A percentile compares a stretch with the other conserved stretches of the same genome.
phyloP scores from a whole-genome alignment of 1,140 invertebrate species.

The Magallana angulata region DNA sequence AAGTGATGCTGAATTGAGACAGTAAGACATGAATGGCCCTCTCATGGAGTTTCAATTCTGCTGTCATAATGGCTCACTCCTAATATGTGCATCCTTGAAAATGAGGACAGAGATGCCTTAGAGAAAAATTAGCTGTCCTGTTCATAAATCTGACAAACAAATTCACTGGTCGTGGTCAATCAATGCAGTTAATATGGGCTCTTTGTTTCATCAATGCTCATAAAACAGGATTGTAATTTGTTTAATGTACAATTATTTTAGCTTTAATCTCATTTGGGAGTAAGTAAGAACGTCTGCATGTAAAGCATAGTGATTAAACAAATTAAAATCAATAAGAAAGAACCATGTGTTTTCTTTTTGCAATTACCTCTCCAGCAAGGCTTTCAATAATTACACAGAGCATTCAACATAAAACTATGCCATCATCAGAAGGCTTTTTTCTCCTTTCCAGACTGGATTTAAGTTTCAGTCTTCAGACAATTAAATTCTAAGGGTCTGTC shows the following conservation, averaged over 20 bases:
- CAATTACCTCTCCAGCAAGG: neutral
- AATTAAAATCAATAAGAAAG: constrained; percentile 22
- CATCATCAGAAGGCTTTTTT: too few relatives aligned
- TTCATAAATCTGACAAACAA: too few relatives aligned
- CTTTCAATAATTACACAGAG: constrained; percentile 15
- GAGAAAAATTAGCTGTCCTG: too few relatives aligned
- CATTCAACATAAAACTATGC: too few relatives aligned
- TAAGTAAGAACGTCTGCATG: constrained; percentile 22
- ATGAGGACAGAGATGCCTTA: too few relatives aligned
- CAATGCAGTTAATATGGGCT: too few relatives aligned
- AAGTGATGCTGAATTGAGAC: too few relatives aligned
- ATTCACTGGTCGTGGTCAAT: too few relatives aligned
- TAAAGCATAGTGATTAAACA: constrained; percentile 9
- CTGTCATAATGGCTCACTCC: too few relatives aligned
- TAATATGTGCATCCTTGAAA: too few relatives aligned
- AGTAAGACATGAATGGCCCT: too few relatives aligned
- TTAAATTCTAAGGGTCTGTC: constrained; percentile 5
- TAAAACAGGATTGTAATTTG: constrained; percentile 29
- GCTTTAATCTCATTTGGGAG: constrained; percentile 35
- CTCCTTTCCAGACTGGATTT: neutral
- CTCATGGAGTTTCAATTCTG: too few relatives aligned
- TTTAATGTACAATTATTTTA: constrained; percentile 39
- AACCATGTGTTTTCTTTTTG: constrained; percentile 28
- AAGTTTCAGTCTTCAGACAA: neutral
- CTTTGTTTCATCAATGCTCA: neutral